A percentile compares a stretch with the other conserved stretches of the same genome.
These are phyloP conservation scores for Actenoides hombroni DNA, from an alignment of 2,113 vertebrate genomes.

Conservation along the genomic window DNA sequence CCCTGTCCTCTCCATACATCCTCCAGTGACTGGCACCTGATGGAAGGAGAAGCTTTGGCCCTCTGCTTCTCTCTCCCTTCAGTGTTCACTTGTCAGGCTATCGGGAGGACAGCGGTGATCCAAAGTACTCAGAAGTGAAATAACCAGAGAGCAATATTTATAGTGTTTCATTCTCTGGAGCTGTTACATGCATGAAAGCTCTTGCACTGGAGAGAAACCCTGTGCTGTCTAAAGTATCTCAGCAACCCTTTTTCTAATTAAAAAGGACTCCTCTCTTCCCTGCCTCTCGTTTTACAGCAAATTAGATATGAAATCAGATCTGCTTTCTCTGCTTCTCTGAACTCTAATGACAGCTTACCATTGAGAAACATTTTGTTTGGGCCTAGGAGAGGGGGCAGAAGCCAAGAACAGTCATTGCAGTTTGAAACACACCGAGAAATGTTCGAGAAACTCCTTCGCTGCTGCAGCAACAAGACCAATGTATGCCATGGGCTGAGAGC, in stretches of 20 bases:
- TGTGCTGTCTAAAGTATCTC: background rate
- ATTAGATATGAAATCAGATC: constrained; percentile 63
- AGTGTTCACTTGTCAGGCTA: background rate
- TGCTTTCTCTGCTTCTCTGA: constrained; percentile 23
- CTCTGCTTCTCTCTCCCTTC: background rate
- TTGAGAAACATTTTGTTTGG: constrained; percentile 59
- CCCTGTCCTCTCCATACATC: background rate
- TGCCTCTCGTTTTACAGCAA: constrained; percentile 52
- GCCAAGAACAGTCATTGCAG: constrained; percentile 22
- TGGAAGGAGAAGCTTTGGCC: background rate
- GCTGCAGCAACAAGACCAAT: background rate
- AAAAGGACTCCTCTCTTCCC: constrained; percentile 35
- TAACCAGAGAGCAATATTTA: background rate
- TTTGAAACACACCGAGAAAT: background rate
- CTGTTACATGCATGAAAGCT: background rate
- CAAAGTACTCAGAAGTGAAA: constrained; percentile 18
- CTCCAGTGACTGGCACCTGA: background rate
- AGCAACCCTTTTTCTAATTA: constrained; percentile 40
- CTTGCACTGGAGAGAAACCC: background rate
- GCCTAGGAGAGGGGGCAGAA: background rate
- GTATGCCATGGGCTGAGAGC: background rate
- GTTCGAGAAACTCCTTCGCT: background rate
- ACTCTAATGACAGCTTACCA: constrained; percentile 12
- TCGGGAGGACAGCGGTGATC: background rate
- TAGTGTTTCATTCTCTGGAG: constrained; percentile 19